Base-by-base conservation (phyloP, 2,888 invertebrate species). In the Gibbula magus region DNA sequence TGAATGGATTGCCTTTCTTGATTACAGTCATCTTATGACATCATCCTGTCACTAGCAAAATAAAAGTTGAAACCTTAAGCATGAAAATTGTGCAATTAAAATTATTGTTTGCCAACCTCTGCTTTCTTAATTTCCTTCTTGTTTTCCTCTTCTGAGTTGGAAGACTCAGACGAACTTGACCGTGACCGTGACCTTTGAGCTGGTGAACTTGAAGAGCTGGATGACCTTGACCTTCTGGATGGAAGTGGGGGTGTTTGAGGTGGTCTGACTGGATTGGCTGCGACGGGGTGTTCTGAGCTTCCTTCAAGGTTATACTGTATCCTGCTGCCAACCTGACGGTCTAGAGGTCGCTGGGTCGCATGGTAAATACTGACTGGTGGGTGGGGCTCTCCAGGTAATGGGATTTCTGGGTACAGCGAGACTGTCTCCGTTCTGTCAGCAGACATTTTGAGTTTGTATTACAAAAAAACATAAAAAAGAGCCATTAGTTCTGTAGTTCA, bases 301-400 rank as follows among this genome's bases (percentile, higher is more conserved):
- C 79, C 84, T 52, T 86, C 88, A n/a, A 88, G 85, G 56, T 88
- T 86, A 77, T 88, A 89, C 79, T 88, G 88, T 32, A 88, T 89
- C 78, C 87, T 87, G 54, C 84, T 85, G 52, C 75, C 84, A 51
- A 51, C 66, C 45, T 10, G 82, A 56, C 13, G 82, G 80, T 18
- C 80, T 54, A 45, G 79, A 81, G 29, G 82, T 53, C 39, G 80
- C 77, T 52, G 32, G 75, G 73, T 29, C 18, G 25, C 70, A 77
- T 35, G 32, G 77, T 54, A 77, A 25, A 54, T 18, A 77, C 18
- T n/a, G 61, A 52, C 25, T 51, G n/a, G 45, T 35, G 75, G 52
- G 16, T 52, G 75, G 45, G 75, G 75, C 51, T 51, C 75, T 3
- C 52, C 52, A 13, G 75, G 75, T 2, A 52, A 29, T 8, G 75